phyloP scores from a whole-genome alignment of 2,113 vertebrate genomes.

The Trinectes maculatus region DNA sequence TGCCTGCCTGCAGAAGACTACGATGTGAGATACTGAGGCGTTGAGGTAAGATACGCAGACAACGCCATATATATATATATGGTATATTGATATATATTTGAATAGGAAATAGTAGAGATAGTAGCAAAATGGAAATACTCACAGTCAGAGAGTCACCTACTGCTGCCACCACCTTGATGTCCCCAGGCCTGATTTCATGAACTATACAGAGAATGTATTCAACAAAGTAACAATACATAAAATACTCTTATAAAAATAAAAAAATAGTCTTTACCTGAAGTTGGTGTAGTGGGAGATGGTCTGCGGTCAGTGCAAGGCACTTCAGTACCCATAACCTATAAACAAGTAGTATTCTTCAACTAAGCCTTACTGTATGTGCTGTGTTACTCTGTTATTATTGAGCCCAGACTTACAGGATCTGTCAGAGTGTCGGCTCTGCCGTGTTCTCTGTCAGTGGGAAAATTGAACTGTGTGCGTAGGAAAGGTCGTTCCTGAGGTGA shows the following conservation, averaged over 20 bases:
- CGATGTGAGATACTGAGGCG: slow-evolving; percentile 7
- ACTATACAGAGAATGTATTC: slow-evolving; percentile 76
- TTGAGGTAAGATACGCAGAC: no score
- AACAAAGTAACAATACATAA: not conserved
- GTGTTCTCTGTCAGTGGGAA: slow-evolving; percentile 8
- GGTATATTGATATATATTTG: not conserved
- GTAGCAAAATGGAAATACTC: slow-evolving; percentile 63
- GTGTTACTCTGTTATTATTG: not conserved
- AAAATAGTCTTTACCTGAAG: slow-evolving; percentile 81
- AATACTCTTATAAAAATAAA: not conserved
- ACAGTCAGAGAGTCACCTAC: slow-evolving; percentile 94
- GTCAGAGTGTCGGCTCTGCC: not conserved
- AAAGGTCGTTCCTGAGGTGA: slow-evolving; percentile 69
- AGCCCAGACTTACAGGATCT: slow-evolving; percentile 63
- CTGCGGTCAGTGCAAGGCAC: slow-evolving; percentile 80
- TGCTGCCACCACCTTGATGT: slow-evolving; percentile 90
- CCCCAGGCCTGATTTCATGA: slow-evolving; percentile 88
- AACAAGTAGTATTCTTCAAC: slow-evolving; percentile 1
- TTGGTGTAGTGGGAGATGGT: slow-evolving; percentile 81
- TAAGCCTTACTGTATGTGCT: not conserved
- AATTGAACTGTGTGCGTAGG: slow-evolving; percentile 74
- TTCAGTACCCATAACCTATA: slow-evolving; percentile 85
- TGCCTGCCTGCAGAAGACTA: slow-evolving; percentile 84
- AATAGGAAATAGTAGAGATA: not conserved
- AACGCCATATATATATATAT: not conserved